Evolutionary conservation across 2,888 invertebrate species (phyloP).

Genomic region (Adelphocoris suturalis): DNA sequence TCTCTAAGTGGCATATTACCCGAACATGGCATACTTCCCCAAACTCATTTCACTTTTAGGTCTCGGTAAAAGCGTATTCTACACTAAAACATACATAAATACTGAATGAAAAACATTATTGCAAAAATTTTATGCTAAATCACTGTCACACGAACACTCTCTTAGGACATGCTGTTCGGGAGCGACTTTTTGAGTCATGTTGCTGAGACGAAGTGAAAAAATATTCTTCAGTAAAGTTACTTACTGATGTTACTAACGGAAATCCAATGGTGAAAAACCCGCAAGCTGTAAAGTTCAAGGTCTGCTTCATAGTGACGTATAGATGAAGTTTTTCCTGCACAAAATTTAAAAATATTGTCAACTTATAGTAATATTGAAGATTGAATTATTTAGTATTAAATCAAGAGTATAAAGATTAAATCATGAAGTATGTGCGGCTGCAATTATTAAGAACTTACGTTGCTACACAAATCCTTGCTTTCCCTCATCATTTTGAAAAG

Average conservation of each 20-base stretch:
- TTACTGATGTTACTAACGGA: slow-evolving; percentile 68
- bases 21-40: too few relatives aligned
- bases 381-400: not conserved
- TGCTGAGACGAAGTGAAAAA: too few relatives aligned
- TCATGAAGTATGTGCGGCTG: not conserved
- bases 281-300: slow-evolving; percentile 66
- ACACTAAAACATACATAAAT: too few relatives aligned
- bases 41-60: too few relatives aligned
- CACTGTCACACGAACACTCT: too few relatives aligned
- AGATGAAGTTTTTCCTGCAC: slow-evolving; percentile 66
- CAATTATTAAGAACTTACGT: slow-evolving; percentile 42
- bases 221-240: not conserved
- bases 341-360: not conserved
- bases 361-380: not conserved
- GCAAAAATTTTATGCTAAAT: too few relatives aligned
- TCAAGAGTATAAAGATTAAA: too few relatives aligned
- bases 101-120: too few relatives aligned
- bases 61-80: too few relatives aligned
- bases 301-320: slow-evolving; percentile 70
- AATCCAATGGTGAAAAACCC: slow-evolving; percentile 67
- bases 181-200: not conserved
- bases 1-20: too few relatives aligned
- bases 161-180: too few relatives aligned
- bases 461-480: slow-evolving; percentile 68
- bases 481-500: slow-evolving; percentile 72